These are phyloP conservation scores for Lagorchestes hirsutus DNA, from an alignment of 2,797 vertebrate genomes.

Conservation along the genomic window DNA sequence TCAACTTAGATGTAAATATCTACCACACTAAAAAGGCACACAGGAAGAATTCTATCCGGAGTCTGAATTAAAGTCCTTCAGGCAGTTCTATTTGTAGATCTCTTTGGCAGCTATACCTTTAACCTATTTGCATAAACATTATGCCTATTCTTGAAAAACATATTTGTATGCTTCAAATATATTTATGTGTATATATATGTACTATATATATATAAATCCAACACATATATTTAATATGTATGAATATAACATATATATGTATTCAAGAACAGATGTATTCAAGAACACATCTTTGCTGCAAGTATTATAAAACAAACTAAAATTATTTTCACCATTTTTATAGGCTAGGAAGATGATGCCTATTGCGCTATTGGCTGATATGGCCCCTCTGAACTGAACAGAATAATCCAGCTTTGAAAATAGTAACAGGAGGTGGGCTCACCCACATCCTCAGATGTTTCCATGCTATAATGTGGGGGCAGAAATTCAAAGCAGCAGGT, in stretches of 20 bases:
- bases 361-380: neutral
- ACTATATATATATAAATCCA: neutral
- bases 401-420: neutral
- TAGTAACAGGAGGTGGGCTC: neutral
- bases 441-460: neutral
- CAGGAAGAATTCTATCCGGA: neutral
- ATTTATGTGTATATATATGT: neutral
- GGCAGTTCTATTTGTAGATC: neutral
- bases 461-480: neutral
- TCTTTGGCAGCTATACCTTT: neutral
- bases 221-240: neutral
- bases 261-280: neutral
- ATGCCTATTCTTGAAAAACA: neutral
- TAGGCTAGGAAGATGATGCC: neutral
- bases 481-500: slow-evolving; percentile 1
- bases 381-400: neutral
- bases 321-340: neutral
- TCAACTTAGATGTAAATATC: neutral
- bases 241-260: neutral
- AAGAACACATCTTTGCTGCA: neutral
- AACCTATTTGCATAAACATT: neutral
- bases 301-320: slow-evolving; percentile 6
- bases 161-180: neutral
- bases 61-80: neutral
- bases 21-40: neutral